These are phyloP conservation scores for Cotesia glomerata DNA, from an alignment of 1,140 invertebrate species.

Conservation along the genomic window DNA sequence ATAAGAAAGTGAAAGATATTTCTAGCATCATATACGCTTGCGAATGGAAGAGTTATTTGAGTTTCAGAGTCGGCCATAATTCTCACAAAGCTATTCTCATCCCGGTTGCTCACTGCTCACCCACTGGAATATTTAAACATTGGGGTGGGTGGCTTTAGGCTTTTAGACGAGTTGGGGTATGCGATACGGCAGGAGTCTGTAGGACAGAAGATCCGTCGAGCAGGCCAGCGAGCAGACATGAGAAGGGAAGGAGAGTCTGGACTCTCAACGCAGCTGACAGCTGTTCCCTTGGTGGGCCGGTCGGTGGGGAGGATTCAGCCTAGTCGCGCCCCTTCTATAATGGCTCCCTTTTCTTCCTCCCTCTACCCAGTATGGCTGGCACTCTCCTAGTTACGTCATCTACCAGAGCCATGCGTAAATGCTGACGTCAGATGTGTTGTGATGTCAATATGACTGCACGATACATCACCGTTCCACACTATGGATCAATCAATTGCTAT, in stretches of 20 bases:
- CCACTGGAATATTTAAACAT: slow-evolving; percentile 62
- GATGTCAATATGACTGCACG: background rate
- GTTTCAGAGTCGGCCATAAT: slow-evolving; percentile 62
- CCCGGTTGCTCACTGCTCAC: slow-evolving; percentile 49
- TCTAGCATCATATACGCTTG: slow-evolving; percentile 47
- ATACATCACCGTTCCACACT: background rate
- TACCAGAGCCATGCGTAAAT: slow-evolving; percentile 16
- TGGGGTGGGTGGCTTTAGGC: slow-evolving; percentile 58
- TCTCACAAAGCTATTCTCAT: slow-evolving; percentile 61
- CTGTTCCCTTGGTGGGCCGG: slow-evolving; percentile 64
- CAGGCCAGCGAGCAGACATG: slow-evolving; percentile 20
- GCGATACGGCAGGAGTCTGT: slow-evolving; percentile 31
- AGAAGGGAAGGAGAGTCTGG: slow-evolving; percentile 48
- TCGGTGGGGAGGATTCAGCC: slow-evolving; percentile 63
- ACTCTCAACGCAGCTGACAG: slow-evolving; percentile 61
- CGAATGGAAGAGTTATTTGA: slow-evolving; percentile 66
- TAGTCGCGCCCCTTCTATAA: slow-evolving; percentile 66
- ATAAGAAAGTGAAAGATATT: slow-evolving; percentile 31
- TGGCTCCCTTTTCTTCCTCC: slow-evolving; percentile 65
- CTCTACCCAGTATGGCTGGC: slow-evolving; percentile 62
- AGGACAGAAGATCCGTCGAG: slow-evolving; percentile 29
- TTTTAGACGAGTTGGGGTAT: slow-evolving; percentile 35
- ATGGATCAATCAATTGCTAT: background rate
- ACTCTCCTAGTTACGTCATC: slow-evolving; percentile 36
- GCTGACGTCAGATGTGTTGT: slow-evolving; percentile 52